These are phyloP conservation scores for Amphilophus citrinellus DNA, from an alignment of 2,113 vertebrate genomes.

Conservation along the genomic window DNA sequence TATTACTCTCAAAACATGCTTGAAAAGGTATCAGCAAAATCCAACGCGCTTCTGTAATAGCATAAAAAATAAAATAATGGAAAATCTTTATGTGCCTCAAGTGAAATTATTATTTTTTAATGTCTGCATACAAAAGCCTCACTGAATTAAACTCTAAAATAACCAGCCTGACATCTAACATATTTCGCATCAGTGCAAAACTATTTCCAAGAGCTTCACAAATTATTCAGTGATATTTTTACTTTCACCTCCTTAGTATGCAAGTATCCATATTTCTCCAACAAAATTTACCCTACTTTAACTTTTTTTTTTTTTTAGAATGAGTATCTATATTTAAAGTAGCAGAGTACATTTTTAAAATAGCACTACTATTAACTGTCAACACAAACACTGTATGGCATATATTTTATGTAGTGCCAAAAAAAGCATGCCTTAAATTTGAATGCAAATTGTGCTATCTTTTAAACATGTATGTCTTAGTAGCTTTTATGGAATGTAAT, in stretches of 20 bases:
- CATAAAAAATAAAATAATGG: neutral
- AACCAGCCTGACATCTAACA: neutral
- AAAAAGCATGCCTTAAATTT: neutral
- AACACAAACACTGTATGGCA: neutral
- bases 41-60: neutral
- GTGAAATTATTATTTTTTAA: neutral
- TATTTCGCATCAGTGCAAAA: neutral
- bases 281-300: constrained; percentile 4
- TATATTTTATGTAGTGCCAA: neutral
- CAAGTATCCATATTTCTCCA: neutral
- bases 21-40: constrained; percentile 33
- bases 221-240: constrained; percentile 4
- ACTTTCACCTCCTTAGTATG: constrained; percentile 2
- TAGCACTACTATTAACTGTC: neutral
- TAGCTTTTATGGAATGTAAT: neutral
- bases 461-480: neutral
- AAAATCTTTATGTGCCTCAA: neutral
- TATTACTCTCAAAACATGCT: constrained; percentile 37
- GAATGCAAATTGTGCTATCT: neutral
- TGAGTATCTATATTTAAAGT: neutral
- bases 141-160: constrained; percentile 1
- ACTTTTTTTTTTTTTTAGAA: neutral
- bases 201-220: constrained; percentile 12
- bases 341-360: neutral
- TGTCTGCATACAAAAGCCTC: neutral